Evolutionary conservation across 1,140 invertebrate species (phyloP), one percentile per base, ranked within the genome.

Genomic region (Drosophila orosa): DNA sequence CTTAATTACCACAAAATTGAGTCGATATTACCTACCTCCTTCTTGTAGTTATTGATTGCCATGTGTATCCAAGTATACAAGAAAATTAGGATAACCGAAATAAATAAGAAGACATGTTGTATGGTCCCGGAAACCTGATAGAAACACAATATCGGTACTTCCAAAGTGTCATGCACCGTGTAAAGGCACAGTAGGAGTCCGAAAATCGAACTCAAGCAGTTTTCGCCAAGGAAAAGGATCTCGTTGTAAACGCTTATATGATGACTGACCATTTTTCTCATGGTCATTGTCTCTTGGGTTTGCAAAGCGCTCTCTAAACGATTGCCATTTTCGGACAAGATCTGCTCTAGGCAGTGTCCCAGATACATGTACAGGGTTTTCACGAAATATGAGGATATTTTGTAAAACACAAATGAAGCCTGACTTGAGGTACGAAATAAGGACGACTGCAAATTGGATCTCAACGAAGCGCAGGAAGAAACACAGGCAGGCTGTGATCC

Each of bases 121-220:
- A 31, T 1, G 8, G 12, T 19, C 1, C 0, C 0, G 12, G 7
- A 2, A 19, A 19, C 0, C 3, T 0, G 5, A 7, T 13, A 13
- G n/a, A 13, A 50, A 19, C 1, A 6, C 3, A 50, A 12, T 4
- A 50, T 10, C 2, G 25, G 10, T 0, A 50, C 17, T 31, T 50
- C 27, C 10, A 50, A 19, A 12, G 10, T 31, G 10, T 50, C 47
- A 7, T 31, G 47, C 1, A 19, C 3, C 47, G 31, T 31, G 47
- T 50, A 19, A 50, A 50, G 10, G 27, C 1, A 8, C 1, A 19
- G 3, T 0, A 50, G 45, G 5, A 50, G 19, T 7, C 25, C 47
- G 17, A 50, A 31, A 12, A 13, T 31, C 10, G 47, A 31, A 13
- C 17, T 50, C 47, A 50, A 31, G 8, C n/a, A 50, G 5, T 29